Conservation (phyloP, 2,113 vertebrate species). For the Zosterops japonicus region DNA sequence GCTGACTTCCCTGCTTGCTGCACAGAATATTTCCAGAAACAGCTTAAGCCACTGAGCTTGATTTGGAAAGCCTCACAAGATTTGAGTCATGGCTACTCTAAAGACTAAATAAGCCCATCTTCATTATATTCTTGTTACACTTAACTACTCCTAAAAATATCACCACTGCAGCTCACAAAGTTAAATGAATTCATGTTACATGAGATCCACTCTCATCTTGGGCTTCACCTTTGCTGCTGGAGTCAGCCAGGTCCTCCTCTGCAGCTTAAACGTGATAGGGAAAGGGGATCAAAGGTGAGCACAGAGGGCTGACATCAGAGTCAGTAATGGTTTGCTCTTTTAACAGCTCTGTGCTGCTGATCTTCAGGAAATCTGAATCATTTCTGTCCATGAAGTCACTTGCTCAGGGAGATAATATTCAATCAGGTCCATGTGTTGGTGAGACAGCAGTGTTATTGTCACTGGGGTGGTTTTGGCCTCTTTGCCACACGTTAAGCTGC, state of each 20-base stretch:
- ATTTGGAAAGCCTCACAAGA: background rate
- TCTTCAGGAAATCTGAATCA: background rate
- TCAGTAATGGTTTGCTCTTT: background rate
- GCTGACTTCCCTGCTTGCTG: background rate
- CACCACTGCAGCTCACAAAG: background rate
- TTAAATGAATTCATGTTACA: background rate
- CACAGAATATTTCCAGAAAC: background rate
- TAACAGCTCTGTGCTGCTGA: background rate
- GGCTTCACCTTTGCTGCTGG: background rate
- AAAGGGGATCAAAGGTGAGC: background rate
- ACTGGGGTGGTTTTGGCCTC: background rate
- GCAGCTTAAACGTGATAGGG: background rate
- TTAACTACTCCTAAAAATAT: background rate
- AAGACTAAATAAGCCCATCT: background rate
- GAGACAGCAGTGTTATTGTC: background rate
- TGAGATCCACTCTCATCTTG: background rate
- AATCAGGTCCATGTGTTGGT: fast-evolving
- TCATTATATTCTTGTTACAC: background rate
- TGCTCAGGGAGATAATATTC: background rate
- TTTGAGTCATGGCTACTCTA: background rate
- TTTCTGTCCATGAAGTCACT: background rate
- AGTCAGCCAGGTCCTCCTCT: background rate
- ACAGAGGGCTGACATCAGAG: background rate
- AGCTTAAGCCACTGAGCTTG: background rate
- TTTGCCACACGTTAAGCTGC: background rate